phyloP scores from a whole-genome alignment of 2,888 invertebrate species.

The Phortica okadai region DNA sequence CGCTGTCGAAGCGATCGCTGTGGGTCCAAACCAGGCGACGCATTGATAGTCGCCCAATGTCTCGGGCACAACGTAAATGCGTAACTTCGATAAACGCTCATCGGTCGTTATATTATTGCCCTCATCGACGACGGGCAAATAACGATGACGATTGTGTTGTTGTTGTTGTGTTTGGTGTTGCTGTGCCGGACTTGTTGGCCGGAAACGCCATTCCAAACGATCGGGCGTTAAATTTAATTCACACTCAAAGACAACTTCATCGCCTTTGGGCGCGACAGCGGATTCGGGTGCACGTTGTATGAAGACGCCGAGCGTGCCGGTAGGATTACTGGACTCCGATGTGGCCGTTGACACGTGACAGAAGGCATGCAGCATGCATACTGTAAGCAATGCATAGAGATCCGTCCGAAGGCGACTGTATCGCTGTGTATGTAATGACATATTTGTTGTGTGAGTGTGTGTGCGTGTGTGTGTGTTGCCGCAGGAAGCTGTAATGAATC shows the following conservation, averaged over 20 bases:
- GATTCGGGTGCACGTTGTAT: constrained; percentile 88
- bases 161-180: constrained; percentile 13
- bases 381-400: neutral
- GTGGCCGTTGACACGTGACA: constrained; percentile 16
- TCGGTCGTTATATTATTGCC: constrained; percentile 74
- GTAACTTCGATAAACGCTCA: constrained; percentile 74
- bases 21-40: constrained; percentile 89
- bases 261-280: constrained; percentile 86
- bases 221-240: constrained; percentile 88
- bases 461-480: neutral
- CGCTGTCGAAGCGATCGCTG: constrained; percentile 88
- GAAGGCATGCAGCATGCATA: neutral
- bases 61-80: constrained; percentile 78
- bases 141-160: constrained; percentile 47
- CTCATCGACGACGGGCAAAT: constrained; percentile 54
- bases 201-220: constrained; percentile 87
- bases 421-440: neutral
- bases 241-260: constrained; percentile 89
- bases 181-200: constrained; percentile 75
- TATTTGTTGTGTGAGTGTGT: neutral
- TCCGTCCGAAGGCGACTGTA: neutral
- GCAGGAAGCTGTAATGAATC: constrained; percentile 36
- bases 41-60: constrained; percentile 85
- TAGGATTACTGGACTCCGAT: constrained; percentile 34
- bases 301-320: constrained; percentile 79